Evolutionary conservation across 2,113 vertebrate species (phyloP).

Genomic region (Neotragus moschatus): DNA sequence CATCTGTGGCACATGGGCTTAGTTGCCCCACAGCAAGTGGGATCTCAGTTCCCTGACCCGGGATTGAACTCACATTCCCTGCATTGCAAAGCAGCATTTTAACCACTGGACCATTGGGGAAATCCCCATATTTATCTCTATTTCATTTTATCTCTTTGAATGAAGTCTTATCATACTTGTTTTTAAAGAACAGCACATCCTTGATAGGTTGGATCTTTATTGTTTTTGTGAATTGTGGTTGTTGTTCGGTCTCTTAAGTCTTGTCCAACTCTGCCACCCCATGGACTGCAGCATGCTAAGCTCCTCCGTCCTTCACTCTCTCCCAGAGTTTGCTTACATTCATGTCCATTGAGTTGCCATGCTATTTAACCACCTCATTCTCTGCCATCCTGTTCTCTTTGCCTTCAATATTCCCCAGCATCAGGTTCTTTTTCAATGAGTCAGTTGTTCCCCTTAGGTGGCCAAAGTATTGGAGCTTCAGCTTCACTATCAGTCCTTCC

Average conservation of each 20-base stretch:
- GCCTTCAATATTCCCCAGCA: not conserved
- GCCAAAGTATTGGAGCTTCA: not conserved
- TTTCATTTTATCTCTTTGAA: not conserved
- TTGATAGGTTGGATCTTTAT: not conserved
- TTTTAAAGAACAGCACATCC: not conserved
- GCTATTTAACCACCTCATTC: not conserved
- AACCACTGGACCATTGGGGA: not conserved
- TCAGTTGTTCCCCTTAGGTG: not conserved
- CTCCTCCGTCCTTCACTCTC: not conserved
- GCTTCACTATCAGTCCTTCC: not conserved
- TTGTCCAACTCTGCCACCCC: not conserved
- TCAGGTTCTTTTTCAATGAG: not conserved
- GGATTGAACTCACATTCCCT: not conserved
- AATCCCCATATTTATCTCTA: not conserved
- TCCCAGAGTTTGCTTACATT: not conserved
- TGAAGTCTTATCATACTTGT: not conserved
- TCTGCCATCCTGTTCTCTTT: not conserved
- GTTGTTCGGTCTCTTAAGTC: not conserved
- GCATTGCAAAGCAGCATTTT: not conserved
- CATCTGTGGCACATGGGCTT: not conserved
- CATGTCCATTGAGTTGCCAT: not conserved
- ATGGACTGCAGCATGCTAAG: not conserved
- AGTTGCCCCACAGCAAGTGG: not conserved
- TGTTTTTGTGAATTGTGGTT: not conserved
- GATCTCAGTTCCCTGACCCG: not conserved